Base-by-base conservation (phyloP, 2,888 invertebrate species). In the Drosophila austrosaltans region DNA sequence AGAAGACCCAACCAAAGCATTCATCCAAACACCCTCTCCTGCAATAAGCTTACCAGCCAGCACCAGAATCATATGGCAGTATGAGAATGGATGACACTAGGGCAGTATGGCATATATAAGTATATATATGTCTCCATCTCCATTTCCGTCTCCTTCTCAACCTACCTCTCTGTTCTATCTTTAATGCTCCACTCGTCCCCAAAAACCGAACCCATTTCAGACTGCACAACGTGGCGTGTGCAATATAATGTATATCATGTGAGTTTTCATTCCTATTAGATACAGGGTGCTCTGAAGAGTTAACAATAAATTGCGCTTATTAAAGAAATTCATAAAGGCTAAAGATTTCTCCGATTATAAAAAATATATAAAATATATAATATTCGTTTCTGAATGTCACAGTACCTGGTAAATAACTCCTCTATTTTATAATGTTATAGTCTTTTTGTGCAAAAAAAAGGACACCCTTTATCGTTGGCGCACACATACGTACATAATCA, bases 211-310 rank as follows among this genome's bases (percentile, higher is more conserved):
- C 20, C 32, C 42, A 28, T 39, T 39, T 8, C 59, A 32, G 10
- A 12, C 44, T 30, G 58, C 58, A 22, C 32, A 56, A 56, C 63
- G 54, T 63, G 39, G 54, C 63, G 63, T 61, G 60, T 61, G 61
- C 36, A 61, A 12, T 61, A 30, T 61, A 48, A 61, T 57, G 57
- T 36, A 57, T 57, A 57, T 32, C 57, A 57, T 57, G 57, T 39
- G 36, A 57, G 22, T 57, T 39, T 20, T 22, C 56, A 36, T 57
- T 36, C 56, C 12, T 39, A 22, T 20, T 10, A 25, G 6, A 64
- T 56, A 74, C 69, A 74, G 75, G 72, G 72, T 72, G 75, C 36
- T 36, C 36, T 2, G 3, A 36, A 8, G 36, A 36, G 10, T 36
- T 36, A 36, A 36, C 10, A 36, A 8, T 8, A 8, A 8, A 2